Evolutionary conservation across 2,113 vertebrate genomes (phyloP), one percentile per base, ranked within the genome.

Genomic region (Calonectris borealis): DNA sequence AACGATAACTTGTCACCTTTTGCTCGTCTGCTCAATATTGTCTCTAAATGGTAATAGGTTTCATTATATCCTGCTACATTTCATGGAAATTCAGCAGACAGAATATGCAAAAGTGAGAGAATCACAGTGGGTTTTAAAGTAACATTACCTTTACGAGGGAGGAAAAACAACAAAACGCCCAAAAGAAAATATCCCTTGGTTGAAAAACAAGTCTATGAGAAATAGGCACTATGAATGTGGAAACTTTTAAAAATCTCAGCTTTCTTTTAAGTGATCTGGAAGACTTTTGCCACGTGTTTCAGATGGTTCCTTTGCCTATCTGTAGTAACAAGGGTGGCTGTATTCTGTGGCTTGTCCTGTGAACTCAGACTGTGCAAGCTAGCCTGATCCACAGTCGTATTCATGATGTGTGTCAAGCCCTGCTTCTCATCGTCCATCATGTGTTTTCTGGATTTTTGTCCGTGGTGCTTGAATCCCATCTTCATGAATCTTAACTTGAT

Each of bases 1-100:
- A 96, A 96, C 97, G 78, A 86, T 76, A 92, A 95, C 78, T 86
- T 72, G 62, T 88, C 76, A 96, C 90, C 77, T 97, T 95, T 95
- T 93, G 81, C 90, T 95, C 44, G 3, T 90, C 96, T 95, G 85
- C 48, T 95, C 87, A 78, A 48, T 92, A 71, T 87, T 96, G 89
- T 94, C 80, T 93, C 72, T 91, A 93, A 96, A 88, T 68, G 88
- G 34, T 92, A 91, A 96, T 72, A 78, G 78, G 29, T 62, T 96
- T 97, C 91, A 91, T 71, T 97, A 96, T 88, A 90, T 69, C 52
- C 44, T 83, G n/a, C 52, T 88, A 64, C 75, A 83, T 86, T 97
- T 90, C 91, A 85, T 84, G 91, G 83, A 78, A 87, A 90, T 92
- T 97, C 65, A 94, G 60, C 54, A 86, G 89, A n/a, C 11, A 91